Percentiles rank a stretch among this genome's conserved stretches.
phyloP scores from a whole-genome alignment of 2,113 vertebrate species.

The Neofelis nebulosa region DNA sequence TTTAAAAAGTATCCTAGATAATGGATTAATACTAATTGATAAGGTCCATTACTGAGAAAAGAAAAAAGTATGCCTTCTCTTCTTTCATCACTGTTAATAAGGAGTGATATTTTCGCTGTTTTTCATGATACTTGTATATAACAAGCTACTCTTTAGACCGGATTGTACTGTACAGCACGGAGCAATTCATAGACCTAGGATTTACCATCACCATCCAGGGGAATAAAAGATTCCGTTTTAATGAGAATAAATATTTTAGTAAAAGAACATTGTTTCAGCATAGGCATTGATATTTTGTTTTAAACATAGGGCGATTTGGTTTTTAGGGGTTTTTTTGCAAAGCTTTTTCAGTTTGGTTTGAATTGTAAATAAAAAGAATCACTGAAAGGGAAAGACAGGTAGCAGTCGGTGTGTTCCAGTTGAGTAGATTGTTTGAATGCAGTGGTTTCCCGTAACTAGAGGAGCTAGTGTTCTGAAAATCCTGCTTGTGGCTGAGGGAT shows the following conservation, averaged over 20 bases:
- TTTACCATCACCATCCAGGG: not conserved
- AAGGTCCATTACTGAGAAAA: constrained; percentile 18
- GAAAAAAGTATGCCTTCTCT: not conserved
- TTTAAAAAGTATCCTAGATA: constrained; percentile 2
- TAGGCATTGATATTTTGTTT: not conserved
- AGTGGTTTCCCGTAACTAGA: not conserved
- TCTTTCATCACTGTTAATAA: not conserved
- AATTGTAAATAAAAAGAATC: not conserved
- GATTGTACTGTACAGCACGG: not conserved
- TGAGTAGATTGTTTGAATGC: not conserved
- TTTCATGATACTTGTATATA: not conserved
- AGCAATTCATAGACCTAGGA: not conserved
- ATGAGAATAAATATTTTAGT: not conserved
- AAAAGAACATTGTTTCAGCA: not conserved
- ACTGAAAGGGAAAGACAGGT: not conserved
- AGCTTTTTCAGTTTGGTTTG: not conserved
- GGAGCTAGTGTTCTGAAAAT: not conserved
- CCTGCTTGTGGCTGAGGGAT: not conserved
- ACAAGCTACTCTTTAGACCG: not conserved
- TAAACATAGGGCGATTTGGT: not conserved
- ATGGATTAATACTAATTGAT: not conserved
- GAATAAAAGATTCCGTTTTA: not conserved
- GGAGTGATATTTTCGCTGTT: not conserved
- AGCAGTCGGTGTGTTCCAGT: not conserved
- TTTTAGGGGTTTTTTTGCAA: not conserved